phyloP scores from a whole-genome alignment of 2,888 invertebrate species.

The Eristalis pertinax region DNA sequence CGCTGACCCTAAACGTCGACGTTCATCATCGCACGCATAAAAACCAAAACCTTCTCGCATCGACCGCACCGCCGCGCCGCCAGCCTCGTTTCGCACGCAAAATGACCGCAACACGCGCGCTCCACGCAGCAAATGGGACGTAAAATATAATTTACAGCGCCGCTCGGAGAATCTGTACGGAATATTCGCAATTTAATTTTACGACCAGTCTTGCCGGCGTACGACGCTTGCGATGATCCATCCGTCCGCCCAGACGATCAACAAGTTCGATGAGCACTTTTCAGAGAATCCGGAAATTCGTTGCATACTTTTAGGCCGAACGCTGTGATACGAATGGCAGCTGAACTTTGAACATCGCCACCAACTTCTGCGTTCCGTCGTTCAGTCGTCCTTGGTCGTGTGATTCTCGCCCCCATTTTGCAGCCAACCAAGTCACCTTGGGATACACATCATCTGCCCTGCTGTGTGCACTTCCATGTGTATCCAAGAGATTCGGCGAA shows the following conservation, averaged over 20 bases:
- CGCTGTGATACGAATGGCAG: neutral
- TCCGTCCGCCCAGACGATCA: conserved; percentile 3
- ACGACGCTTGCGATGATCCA: conserved; percentile 13
- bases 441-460: conserved; percentile 26
- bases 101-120: conserved; percentile 40
- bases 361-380: neutral
- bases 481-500: conserved; percentile 6
- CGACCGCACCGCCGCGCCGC: conserved; percentile 1
- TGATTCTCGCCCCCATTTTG: conserved; percentile 7
- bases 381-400: neutral
- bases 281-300: neutral
- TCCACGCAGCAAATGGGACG: neutral
- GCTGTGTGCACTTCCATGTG: conserved; percentile 20
- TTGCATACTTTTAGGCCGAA: conserved; percentile 48
- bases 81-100: conserved; percentile 28
- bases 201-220: conserved; percentile 11
- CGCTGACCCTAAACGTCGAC: neutral
- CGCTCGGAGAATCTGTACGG: neutral
- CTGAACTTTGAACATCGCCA: neutral
- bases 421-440: conserved; percentile 52
- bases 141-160: conserved; percentile 16
- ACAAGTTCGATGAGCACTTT: neutral
- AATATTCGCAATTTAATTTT: conserved; percentile 33
- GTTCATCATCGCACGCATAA: conserved; percentile 24
- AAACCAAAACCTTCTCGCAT: neutral